phyloP scores from a whole-genome alignment of 2,113 vertebrate species.

The Variabilichromis moorii region DNA sequence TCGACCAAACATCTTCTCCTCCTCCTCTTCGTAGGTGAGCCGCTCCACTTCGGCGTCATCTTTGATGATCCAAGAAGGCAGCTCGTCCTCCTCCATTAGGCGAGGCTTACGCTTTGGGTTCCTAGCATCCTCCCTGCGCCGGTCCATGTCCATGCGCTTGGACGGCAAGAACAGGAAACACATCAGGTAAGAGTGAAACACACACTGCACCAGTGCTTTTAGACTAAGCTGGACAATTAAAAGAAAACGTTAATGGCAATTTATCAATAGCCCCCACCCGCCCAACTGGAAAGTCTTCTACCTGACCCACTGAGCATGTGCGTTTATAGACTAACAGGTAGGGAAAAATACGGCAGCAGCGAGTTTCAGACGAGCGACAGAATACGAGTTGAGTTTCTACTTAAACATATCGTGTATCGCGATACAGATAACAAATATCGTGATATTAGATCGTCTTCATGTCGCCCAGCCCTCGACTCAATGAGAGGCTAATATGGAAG shows the following conservation, averaged over 20 bases:
- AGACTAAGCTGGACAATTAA: background rate
- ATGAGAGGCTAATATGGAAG: background rate
- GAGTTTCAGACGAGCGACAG: background rate
- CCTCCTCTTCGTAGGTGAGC: constrained; percentile 90
- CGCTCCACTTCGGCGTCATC: constrained; percentile 92
- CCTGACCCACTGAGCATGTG: background rate
- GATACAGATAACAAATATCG: background rate
- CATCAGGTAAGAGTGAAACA: background rate
- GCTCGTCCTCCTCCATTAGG: constrained; percentile 95
- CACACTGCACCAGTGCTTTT: background rate
- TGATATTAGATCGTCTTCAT: fast-evolving
- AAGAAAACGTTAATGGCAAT: background rate
- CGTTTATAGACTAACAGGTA: background rate
- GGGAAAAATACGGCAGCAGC: background rate
- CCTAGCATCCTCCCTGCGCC: constrained; percentile 87
- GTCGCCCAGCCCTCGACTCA: fast-evolving
- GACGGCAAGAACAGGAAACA: background rate
- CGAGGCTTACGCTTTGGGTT: constrained; percentile 91
- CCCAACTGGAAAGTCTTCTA: background rate
- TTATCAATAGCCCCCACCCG: background rate
- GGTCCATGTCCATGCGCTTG: constrained; percentile 91
- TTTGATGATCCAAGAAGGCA: constrained; percentile 94
- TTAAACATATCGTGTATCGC: background rate
- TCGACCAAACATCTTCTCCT: constrained; percentile 92
- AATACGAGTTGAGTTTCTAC: background rate